Percentiles rank a stretch among this genome's conserved stretches.
These are phyloP conservation scores for Pomacea maculata DNA, from an alignment of 1,140 invertebrate genomes.

Conservation along the genomic window DNA sequence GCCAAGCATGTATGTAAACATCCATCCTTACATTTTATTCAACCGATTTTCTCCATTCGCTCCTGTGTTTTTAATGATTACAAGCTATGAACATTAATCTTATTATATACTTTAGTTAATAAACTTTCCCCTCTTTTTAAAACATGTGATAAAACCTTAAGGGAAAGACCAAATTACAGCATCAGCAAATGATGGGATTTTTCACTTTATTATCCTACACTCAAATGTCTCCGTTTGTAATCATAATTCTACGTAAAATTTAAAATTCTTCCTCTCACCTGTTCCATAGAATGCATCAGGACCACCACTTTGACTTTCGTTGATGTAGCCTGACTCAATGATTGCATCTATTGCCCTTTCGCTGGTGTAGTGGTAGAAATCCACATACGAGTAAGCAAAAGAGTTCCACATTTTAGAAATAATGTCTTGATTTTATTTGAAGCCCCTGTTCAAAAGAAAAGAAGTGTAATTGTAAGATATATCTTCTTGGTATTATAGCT, in stretches of 20 bases:
- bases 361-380: conserved; percentile 12
- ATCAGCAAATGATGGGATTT: too few species aligned
- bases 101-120: neutral
- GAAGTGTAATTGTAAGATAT: neutral
- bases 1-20: neutral
- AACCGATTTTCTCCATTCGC: neutral
- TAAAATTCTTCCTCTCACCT: neutral
- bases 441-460: neutral
- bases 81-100: neutral
- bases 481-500: neutral
- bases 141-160: too few species aligned
- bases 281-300: conserved; percentile 1
- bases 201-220: too few species aligned
- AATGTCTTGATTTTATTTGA: too few species aligned
- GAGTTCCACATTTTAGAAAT: too few species aligned
- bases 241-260: too few species aligned
- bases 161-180: too few species aligned
- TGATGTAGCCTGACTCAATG: neutral
- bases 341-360: neutral
- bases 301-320: neutral
- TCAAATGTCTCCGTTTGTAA: neutral
- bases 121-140: neutral
- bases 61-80: neutral
- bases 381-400: neutral
- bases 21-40: neutral